Evolutionary conservation across 2,113 vertebrate genomes (phyloP).

Genomic region (Bungarus multicinctus): DNA sequence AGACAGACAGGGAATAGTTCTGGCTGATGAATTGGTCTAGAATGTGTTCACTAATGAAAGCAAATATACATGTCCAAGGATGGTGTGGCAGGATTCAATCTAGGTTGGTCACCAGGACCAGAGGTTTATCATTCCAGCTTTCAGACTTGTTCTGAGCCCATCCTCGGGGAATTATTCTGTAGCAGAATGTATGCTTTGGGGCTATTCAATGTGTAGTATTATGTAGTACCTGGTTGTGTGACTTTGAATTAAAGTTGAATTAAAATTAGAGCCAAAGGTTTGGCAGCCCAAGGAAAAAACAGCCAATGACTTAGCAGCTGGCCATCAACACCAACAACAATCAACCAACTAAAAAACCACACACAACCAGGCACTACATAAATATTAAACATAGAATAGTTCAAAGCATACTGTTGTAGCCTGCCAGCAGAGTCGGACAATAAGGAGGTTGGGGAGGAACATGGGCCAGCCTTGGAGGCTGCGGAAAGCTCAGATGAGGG

Average conservation of each 20-base stretch:
- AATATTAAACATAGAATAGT: neutral
- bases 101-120: neutral
- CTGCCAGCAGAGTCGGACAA: too few species aligned
- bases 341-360: neutral
- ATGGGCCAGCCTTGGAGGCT: too few species aligned
- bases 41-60: neutral
- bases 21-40: neutral
- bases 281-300: neutral
- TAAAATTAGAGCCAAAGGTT: neutral
- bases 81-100: neutral
- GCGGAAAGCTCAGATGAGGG: too few species aligned
- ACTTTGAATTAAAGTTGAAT: neutral
- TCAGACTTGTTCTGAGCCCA: neutral
- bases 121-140: neutral
- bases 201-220: neutral
- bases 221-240: neutral
- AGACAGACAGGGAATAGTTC: neutral
- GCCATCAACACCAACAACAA: neutral
- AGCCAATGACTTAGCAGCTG: neutral
- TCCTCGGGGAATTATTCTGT: neutral
- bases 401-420: neutral
- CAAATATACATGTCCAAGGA: neutral
- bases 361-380: neutral
- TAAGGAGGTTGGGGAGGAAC: too few species aligned
- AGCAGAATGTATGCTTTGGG: neutral